Evolutionary conservation across 2,888 invertebrate species (phyloP).

Genomic region (Priocnemis perturbator): DNA sequence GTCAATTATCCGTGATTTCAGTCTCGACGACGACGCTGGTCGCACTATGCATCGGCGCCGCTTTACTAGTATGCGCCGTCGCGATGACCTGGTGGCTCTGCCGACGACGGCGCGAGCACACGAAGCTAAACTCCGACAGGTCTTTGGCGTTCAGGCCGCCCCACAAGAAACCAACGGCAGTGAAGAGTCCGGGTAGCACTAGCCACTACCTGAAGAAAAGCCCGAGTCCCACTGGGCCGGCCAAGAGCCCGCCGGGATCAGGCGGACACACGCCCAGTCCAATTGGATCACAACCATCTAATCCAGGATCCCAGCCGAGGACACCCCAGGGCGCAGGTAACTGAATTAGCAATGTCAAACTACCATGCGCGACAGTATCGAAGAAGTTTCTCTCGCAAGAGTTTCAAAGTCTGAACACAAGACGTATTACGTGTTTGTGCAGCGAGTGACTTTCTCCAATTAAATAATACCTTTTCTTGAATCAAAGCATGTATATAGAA

Average conservation of each 20-base stretch:
- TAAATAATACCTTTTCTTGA: too few species aligned
- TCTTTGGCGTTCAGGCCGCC: slow-evolving; percentile 83
- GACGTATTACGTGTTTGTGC: background rate
- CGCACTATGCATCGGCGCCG: slow-evolving; percentile 80
- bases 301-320: slow-evolving; percentile 57
- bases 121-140: slow-evolving; percentile 78
- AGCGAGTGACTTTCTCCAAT: background rate
- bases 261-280: slow-evolving; percentile 73
- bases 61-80: slow-evolving; percentile 79
- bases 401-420: background rate
- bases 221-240: slow-evolving; percentile 88
- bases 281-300: slow-evolving; percentile 64
- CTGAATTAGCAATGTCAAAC: too few species aligned
- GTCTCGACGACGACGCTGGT: slow-evolving; percentile 79
- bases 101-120: slow-evolving; percentile 77
- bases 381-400: background rate
- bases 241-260: slow-evolving; percentile 78
- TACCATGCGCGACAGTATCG: background rate
- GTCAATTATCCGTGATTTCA: slow-evolving; percentile 63
- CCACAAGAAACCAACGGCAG: slow-evolving; percentile 84
- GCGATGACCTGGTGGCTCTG: slow-evolving; percentile 83
- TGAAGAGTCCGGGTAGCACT: slow-evolving; percentile 89
- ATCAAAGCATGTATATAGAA: too few species aligned
- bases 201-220: slow-evolving; percentile 93
- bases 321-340: slow-evolving; percentile 61